Evolutionary conservation across 2,888 invertebrate genomes (phyloP).

Genomic region (Drosophila pegasa): DNA sequence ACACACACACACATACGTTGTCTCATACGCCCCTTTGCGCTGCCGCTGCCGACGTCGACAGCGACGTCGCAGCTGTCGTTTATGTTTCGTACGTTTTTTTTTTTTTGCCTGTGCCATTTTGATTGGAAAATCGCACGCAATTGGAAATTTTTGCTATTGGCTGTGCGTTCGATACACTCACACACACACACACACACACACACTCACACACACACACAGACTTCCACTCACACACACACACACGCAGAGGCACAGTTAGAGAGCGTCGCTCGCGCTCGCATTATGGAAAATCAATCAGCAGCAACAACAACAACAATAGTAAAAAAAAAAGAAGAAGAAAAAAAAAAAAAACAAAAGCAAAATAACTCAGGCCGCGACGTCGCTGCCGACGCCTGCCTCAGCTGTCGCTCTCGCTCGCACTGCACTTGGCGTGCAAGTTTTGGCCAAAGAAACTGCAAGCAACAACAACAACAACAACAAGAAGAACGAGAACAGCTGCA

Average conservation of each 20-base stretch:
- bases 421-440: slow-evolving; percentile 58
- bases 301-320: slow-evolving; percentile 31
- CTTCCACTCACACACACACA: slow-evolving; percentile 15
- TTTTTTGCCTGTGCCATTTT: slow-evolving; percentile 70
- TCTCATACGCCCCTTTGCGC: slow-evolving; percentile 59
- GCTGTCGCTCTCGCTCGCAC: slow-evolving; percentile 19
- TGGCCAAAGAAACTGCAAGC: slow-evolving; percentile 62
- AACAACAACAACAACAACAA: slow-evolving; percentile 15
- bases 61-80: slow-evolving; percentile 45
- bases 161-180: slow-evolving; percentile 75
- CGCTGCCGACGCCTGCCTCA: slow-evolving; percentile 20
- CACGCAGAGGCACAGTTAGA: slow-evolving; percentile 9
- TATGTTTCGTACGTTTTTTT: slow-evolving; percentile 38
- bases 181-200: slow-evolving; percentile 48
- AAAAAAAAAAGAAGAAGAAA: slow-evolving; percentile 15
- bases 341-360: slow-evolving; percentile 24
- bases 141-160: slow-evolving; percentile 79
- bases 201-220: slow-evolving; percentile 4
- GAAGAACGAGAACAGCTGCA: slow-evolving; percentile 14
- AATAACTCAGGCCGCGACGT: slow-evolving; percentile 22
- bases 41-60: slow-evolving; percentile 19
- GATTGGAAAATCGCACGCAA: slow-evolving; percentile 81
- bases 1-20: slow-evolving; percentile 15
- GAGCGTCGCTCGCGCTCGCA: slow-evolving; percentile 58
- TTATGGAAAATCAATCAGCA: slow-evolving; percentile 78